Percentiles rank a stretch among this genome's conserved stretches.
These are phyloP conservation scores for Sarcophaga variegata DNA, from an alignment of 2,888 invertebrate genomes.

Conservation along the genomic window DNA sequence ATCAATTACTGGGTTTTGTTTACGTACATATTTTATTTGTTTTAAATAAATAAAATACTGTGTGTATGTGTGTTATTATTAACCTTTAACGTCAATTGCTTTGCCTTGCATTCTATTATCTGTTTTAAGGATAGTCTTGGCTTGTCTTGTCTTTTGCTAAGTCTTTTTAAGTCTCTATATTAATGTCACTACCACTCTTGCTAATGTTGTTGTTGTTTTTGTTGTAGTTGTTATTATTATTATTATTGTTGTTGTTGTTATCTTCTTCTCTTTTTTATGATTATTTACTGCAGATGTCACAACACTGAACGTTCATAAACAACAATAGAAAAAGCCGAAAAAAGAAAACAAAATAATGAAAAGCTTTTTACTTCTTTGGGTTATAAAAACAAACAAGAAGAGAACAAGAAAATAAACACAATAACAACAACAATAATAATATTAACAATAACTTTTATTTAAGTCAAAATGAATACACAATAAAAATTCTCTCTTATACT, in stretches of 20 bases:
- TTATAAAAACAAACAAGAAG: neutral
- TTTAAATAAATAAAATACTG: too few species aligned
- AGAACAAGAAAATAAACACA: too few species aligned
- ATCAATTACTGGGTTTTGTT: slow-evolving; percentile 7
- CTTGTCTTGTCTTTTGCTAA: neutral
- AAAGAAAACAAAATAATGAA: slow-evolving; percentile 4
- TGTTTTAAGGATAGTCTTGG: neutral
- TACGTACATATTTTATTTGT: neutral
- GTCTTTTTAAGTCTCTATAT: too few species aligned
- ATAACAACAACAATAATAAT: neutral
- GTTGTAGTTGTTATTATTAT: too few species aligned
- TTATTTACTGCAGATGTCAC: slow-evolving; percentile 57
- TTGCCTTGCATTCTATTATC: neutral
- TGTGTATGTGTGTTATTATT: neutral
- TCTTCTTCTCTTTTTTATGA: slow-evolving; percentile 14
- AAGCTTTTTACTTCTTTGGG: slow-evolving; percentile 19
- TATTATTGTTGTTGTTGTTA: too few species aligned
- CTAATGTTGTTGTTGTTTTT: too few species aligned
- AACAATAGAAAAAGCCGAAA: slow-evolving; percentile 25
- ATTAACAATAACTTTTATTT: slow-evolving; percentile 48
- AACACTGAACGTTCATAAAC: slow-evolving; percentile 29
- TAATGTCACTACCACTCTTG: too few species aligned
- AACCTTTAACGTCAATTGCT: slow-evolving; percentile 12
- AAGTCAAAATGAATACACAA: slow-evolving; percentile 13
- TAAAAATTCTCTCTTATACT: neutral